phyloP scores from a whole-genome alignment of 2,113 vertebrate species.

The Sterrhoptilus dennistouni region DNA sequence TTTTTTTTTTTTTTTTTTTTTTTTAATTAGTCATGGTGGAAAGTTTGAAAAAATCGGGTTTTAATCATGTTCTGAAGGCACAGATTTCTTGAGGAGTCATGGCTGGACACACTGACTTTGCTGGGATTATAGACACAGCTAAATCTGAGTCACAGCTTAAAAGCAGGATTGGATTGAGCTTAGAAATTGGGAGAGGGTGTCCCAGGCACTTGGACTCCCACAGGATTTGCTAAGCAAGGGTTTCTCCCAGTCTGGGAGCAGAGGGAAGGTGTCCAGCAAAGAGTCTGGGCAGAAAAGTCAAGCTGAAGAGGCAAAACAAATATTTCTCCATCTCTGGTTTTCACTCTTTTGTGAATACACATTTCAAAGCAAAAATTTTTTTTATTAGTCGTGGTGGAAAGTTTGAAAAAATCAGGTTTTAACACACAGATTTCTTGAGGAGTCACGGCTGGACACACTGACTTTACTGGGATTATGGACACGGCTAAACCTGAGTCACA shows the following conservation, averaged over 20 bases:
- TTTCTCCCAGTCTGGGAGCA: not conserved
- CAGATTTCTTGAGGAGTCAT: not conserved
- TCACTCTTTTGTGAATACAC: rapidly evolving
- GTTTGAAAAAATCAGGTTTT: not conserved
- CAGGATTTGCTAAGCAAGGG: not conserved
- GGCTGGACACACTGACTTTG: not conserved
- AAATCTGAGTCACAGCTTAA: not conserved
- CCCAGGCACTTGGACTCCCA: not conserved
- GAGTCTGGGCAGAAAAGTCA: not conserved
- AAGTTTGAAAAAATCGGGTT: not conserved
- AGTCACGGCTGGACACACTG: not conserved
- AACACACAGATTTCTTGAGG: not conserved
- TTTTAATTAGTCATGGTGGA: not conserved
- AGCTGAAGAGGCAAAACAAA: not conserved
- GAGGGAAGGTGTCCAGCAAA: not conserved
- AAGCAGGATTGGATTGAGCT: not conserved
- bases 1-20: too few species aligned
- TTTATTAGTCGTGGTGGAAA: not conserved
- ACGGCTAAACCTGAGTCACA: not conserved
- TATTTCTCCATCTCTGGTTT: not conserved
- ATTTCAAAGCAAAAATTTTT: not conserved
- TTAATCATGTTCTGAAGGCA: not conserved
- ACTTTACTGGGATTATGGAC: not conserved
- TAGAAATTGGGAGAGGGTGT: not conserved
- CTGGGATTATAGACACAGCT: not conserved